Percentiles rank a stretch among this genome's conserved stretches.
Conservation (phyloP, 2,113 vertebrate species). For the Epinephelus cyanopodus region DNA sequence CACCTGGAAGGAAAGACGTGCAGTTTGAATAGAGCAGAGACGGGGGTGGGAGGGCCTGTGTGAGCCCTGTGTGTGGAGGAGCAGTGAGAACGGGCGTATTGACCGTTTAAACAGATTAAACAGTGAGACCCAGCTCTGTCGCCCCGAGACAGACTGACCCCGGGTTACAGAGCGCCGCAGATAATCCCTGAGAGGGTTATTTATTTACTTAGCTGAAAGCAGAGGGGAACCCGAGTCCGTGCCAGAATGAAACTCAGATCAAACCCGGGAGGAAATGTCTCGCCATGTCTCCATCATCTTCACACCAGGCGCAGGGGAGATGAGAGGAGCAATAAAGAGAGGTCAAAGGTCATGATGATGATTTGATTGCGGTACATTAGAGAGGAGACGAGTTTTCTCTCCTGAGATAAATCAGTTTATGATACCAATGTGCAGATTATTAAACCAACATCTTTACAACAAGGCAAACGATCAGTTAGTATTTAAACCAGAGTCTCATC, state of each 20-base stretch:
- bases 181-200: constrained; percentile 74
- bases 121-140: constrained; percentile 43
- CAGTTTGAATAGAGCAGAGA: constrained; percentile 47
- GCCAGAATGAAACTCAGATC: constrained; percentile 43
- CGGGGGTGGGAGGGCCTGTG: constrained; percentile 46
- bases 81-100: constrained; percentile 62
- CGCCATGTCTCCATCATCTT: constrained; percentile 36
- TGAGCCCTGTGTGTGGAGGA: constrained; percentile 60
- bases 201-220: constrained; percentile 71
- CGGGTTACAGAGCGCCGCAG: constrained; percentile 47
- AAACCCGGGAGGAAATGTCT: constrained; percentile 56
- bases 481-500: neutral
- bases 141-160: constrained; percentile 73
- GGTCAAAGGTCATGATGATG: constrained; percentile 24
- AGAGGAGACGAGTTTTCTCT: neutral
- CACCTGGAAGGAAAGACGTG: constrained; percentile 42
- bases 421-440: neutral
- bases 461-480: neutral
- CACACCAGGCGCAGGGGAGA: constrained; percentile 10
- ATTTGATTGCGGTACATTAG: neutral
- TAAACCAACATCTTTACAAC: neutral
- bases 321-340: neutral
- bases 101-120: constrained; percentile 88
- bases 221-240: constrained; percentile 43
- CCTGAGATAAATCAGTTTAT: neutral